Evolutionary conservation across 2,888 invertebrate genomes (phyloP).

Genomic region (Dinocampus coccinellae): DNA sequence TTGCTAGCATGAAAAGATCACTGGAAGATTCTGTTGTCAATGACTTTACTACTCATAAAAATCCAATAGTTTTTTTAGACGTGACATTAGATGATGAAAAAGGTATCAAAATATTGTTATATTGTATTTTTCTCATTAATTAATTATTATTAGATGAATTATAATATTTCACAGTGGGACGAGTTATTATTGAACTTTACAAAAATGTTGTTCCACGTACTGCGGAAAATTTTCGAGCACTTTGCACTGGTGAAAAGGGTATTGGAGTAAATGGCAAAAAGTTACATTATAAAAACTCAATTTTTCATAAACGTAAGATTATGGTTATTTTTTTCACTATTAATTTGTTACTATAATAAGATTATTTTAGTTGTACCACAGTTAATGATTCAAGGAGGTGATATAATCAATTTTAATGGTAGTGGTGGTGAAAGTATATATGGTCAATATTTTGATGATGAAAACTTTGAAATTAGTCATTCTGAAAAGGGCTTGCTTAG

Average conservation of each 20-base stretch:
- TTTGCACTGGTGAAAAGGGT: constrained; percentile 94
- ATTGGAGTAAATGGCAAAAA: constrained; percentile 78
- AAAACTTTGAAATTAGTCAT: constrained; percentile 81
- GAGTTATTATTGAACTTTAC: constrained; percentile 88
- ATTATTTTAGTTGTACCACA: constrained; percentile 78
- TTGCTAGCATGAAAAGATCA: constrained; percentile 50
- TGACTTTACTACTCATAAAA: constrained; percentile 56
- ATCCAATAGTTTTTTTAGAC: constrained; percentile 81
- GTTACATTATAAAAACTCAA: constrained; percentile 86
- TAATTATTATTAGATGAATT: too few relatives aligned
- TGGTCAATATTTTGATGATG: constrained; percentile 90
- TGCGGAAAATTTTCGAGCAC: constrained; percentile 89
- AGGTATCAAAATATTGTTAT: constrained; percentile 70
- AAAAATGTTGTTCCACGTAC: constrained; percentile 88
- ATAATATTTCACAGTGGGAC: constrained; percentile 74
- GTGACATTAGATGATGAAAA: constrained; percentile 77
- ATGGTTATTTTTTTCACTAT: constrained; percentile 26
- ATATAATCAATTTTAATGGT: constrained; percentile 84
- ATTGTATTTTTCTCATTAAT: neutral
- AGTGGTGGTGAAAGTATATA: constrained; percentile 95
- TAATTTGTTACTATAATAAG: constrained; percentile 5
- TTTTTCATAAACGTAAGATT: constrained; percentile 81
- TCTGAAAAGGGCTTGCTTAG: constrained; percentile 78
- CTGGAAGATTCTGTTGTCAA: constrained; percentile 41
- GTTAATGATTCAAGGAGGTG: constrained; percentile 92